Percentiles rank a stretch among this genome's conserved stretches.
Conservation (phyloP, 2,888 invertebrate genomes). For the Drosophila koepferae region DNA sequence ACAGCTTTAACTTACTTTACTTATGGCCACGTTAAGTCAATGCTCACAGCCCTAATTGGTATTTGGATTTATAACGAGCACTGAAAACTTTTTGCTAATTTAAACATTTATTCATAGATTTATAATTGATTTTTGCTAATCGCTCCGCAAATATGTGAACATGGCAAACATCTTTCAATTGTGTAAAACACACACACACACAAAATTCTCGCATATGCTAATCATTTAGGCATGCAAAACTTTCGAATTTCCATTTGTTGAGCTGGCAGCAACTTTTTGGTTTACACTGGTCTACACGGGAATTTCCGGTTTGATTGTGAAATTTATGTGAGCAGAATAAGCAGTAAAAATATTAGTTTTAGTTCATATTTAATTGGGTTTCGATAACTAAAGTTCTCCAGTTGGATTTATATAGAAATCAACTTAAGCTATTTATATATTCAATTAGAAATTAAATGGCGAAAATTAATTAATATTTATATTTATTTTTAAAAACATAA, state of each 20-base stretch:
- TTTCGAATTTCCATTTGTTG: slow-evolving; percentile 7
- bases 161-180: not conserved
- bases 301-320: not conserved
- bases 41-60: not conserved
- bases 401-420: no score
- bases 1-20: not conserved
- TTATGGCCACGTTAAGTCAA: not conserved
- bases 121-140: slow-evolving; percentile 7
- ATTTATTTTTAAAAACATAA: no score
- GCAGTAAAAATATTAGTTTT: no score
- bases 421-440: no score
- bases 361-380: no score
- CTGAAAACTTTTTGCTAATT: not conserved
- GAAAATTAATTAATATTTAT: no score
- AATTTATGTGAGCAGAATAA: no score
- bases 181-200: not conserved
- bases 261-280: slow-evolving; percentile 1
- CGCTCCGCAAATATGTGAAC: not conserved
- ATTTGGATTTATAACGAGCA: not conserved
- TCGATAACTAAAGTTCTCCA: no score
- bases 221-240: slow-evolving; percentile 4
- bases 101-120: slow-evolving; percentile 13
- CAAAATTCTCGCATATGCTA: not conserved
- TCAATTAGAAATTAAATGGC: no score
- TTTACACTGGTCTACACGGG: slow-evolving; percentile 1